Percentiles rank a stretch among this genome's conserved stretches.
Evolutionary conservation across 2,888 invertebrate genomes (phyloP).

Genomic region (Acheta domesticus): DNA sequence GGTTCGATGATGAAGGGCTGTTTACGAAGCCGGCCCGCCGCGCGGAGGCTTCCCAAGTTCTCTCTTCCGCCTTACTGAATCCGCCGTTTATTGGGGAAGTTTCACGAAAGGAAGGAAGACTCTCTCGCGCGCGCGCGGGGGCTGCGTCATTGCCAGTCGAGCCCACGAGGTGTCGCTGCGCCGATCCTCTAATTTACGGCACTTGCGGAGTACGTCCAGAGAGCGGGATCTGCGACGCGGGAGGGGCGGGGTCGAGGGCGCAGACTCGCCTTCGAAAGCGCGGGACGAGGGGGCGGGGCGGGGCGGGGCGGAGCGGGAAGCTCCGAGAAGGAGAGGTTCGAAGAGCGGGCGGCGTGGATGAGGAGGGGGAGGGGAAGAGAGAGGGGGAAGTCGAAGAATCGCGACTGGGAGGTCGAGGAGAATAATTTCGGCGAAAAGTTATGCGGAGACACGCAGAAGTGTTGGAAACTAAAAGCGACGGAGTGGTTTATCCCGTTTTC

Average conservation of each 20-base stretch:
- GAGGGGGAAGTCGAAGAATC: neutral
- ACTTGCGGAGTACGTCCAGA: neutral
- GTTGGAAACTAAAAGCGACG: constrained; percentile 1
- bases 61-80: neutral
- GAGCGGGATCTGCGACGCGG: neutral
- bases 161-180: neutral
- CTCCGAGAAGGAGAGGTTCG: too few relatives aligned
- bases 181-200: constrained; percentile 10
- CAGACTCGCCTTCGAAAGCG: neutral
- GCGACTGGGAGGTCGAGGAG: neutral
- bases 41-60: neutral
- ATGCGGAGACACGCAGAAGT: constrained; percentile 18
- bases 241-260: neutral
- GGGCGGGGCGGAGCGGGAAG: neutral
- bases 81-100: neutral
- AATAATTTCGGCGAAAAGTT: constrained; percentile 9
- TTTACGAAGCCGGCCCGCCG: neutral
- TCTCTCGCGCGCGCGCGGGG: neutral
- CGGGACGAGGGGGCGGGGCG: neutral
- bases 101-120: neutral
- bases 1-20: neutral
- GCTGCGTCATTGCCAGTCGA: neutral
- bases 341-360: neutral
- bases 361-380: neutral
- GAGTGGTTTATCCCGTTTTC: neutral